Evolutionary conservation across 2,888 invertebrate genomes (phyloP).

Genomic region (Papilio elwesi): DNA sequence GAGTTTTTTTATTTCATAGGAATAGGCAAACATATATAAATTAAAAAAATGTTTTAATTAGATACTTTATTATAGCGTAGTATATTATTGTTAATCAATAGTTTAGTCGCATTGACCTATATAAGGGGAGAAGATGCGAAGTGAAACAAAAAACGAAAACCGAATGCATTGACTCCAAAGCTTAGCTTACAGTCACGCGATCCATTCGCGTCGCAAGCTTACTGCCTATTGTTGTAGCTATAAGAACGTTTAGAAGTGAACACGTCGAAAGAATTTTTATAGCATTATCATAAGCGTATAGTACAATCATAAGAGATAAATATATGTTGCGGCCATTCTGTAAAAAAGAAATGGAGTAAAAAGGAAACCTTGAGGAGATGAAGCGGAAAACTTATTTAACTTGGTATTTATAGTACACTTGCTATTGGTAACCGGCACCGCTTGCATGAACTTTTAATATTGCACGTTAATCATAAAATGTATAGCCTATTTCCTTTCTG

Average conservation of each 20-base stretch:
- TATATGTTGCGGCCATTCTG: not conserved
- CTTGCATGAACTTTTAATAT: no score
- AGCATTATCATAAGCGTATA: no score
- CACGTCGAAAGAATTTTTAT: slow-evolving; percentile 35
- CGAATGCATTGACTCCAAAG: slow-evolving; percentile 79
- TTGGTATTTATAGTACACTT: not conserved
- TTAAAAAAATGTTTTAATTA: no score
- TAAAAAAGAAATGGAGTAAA: not conserved
- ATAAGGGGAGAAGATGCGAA: slow-evolving; percentile 66
- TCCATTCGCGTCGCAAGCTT: slow-evolving; percentile 73
- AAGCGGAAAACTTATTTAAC: not conserved
- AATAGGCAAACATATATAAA: no score
- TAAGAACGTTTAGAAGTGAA: slow-evolving; percentile 57
- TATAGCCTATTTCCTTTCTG: no score
- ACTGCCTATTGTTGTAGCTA: slow-evolving; percentile 61
- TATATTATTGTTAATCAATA: slow-evolving; percentile 55
- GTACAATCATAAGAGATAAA: not conserved
- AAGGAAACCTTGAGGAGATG: not conserved
- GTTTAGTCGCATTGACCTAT: slow-evolving; percentile 69
- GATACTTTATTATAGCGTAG: not conserved
- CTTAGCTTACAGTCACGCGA: slow-evolving; percentile 77
- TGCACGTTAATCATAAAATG: no score
- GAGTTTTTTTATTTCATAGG: no score
- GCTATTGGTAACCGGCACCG: no score
- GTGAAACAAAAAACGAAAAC: slow-evolving; percentile 52